phyloP scores from a whole-genome alignment of 2,888 invertebrate genomes.

The Nomada lathburiana region DNA sequence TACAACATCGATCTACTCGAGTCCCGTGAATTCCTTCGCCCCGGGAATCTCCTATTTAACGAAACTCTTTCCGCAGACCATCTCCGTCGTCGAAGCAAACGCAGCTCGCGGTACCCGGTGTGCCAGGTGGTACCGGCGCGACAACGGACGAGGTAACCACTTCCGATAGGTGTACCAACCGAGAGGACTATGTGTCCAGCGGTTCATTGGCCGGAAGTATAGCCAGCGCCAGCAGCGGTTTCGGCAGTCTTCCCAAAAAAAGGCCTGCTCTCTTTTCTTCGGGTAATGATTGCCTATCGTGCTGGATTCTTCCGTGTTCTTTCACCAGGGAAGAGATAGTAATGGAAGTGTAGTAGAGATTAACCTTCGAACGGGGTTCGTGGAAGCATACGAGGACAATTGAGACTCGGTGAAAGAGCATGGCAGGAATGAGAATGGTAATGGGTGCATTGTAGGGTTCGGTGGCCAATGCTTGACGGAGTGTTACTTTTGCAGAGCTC shows the following conservation, averaged over 20 bases:
- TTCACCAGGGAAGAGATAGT: not conserved
- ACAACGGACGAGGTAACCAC: conserved; percentile 79
- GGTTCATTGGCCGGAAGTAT: conserved; percentile 87
- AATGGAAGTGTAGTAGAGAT: not conserved
- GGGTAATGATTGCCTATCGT: conserved; percentile 77
- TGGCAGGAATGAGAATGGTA: not conserved
- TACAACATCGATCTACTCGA: not conserved
- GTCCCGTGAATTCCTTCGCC: too few relatives aligned
- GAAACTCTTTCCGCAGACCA: conserved; percentile 85
- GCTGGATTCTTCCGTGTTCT: not conserved
- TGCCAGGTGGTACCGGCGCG: conserved; percentile 78
- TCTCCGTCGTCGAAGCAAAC: conserved; percentile 88
- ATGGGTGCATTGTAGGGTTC: not conserved
- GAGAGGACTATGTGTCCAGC: conserved; percentile 87
- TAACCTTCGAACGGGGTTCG: not conserved
- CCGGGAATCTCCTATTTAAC: too few relatives aligned
- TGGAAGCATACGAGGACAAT: not conserved
- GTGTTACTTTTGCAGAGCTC: conserved; percentile 75
- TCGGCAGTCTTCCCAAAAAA: conserved; percentile 93
- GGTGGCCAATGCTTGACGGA: not conserved
- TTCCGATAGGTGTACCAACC: conserved; percentile 83
- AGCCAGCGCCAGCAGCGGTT: conserved; percentile 92
- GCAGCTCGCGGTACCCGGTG: conserved; percentile 85
- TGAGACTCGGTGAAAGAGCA: not conserved
- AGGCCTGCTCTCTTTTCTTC: conserved; percentile 87